phyloP scores from a whole-genome alignment of 2,888 invertebrate species.

The Yponomeuta malinellus region DNA sequence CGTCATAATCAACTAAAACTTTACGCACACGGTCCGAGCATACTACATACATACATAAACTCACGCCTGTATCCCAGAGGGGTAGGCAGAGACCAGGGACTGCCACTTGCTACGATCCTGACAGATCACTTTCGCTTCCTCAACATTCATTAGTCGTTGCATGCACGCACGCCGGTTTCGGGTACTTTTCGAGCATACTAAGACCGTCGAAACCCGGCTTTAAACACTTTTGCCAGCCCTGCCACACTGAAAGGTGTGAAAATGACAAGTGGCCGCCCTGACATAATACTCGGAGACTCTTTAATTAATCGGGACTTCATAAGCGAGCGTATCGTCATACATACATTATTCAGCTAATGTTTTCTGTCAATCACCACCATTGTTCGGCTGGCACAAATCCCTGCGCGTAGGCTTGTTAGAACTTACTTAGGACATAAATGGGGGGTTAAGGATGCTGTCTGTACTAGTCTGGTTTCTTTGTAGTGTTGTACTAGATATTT shows the following conservation, averaged over 20 bases:
- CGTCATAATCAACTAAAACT: too few species aligned
- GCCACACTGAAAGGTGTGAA: conserved; percentile 49
- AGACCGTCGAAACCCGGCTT: not conserved
- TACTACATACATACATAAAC: too few species aligned
- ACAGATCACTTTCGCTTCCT: too few species aligned
- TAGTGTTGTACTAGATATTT: too few species aligned
- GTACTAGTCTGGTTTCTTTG: not conserved
- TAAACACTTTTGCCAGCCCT: conserved; percentile 37
- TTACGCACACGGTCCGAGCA: too few species aligned
- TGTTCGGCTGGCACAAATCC: conserved; percentile 60
- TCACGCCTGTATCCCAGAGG: too few species aligned
- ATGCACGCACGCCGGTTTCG: too few species aligned
- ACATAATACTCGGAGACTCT: conserved; percentile 37
- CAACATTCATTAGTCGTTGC: too few species aligned
- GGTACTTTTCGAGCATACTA: too few species aligned
- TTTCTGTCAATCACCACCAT: conserved; percentile 54
- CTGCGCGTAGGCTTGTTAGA: conserved; percentile 48
- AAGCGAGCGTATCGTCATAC: conserved; percentile 53
- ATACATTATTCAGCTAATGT: conserved; percentile 54
- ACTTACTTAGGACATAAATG: conserved; percentile 33
- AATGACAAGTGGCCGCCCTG: conserved; percentile 49
- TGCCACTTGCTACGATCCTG: too few species aligned
- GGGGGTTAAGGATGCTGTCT: conserved; percentile 31
- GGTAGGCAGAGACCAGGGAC: too few species aligned
- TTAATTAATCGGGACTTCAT: conserved; percentile 56